Percentiles rank a stretch among this genome's conserved stretches.
Evolutionary conservation across 2,888 invertebrate genomes (phyloP).

Genomic region (Cataglyphis livida): DNA sequence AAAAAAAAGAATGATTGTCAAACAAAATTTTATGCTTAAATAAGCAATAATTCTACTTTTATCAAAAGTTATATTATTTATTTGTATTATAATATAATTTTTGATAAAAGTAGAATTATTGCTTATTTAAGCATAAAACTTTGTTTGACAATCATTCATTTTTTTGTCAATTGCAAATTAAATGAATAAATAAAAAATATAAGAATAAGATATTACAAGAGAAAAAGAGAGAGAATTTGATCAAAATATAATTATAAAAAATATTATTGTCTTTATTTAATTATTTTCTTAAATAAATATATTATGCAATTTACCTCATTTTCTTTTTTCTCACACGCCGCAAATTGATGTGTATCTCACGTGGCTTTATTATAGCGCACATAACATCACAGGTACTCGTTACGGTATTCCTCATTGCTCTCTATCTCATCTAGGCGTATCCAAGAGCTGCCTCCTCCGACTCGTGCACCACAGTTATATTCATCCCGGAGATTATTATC

Average conservation of each 20-base stretch:
- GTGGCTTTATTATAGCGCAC: conserved; percentile 25
- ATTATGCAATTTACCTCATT: conserved; percentile 15
- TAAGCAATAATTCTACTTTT: neutral
- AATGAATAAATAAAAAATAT: neutral
- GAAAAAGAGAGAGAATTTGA: neutral
- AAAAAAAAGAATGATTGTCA: neutral
- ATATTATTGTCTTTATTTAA: neutral
- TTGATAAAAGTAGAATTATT: too few relatives aligned
- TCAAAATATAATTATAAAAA: neutral
- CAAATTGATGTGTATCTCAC: conserved; percentile 37
- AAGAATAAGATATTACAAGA: neutral
- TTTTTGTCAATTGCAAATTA: neutral
- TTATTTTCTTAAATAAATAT: neutral
- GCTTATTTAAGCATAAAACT: too few relatives aligned
- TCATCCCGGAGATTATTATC: conserved; percentile 44
- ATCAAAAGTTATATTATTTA: neutral
- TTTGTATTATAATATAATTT: neutral
- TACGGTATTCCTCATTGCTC: conserved; percentile 35
- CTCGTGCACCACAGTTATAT: conserved; percentile 27
- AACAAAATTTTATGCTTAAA: neutral
- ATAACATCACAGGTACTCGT: conserved; percentile 43
- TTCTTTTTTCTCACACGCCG: neutral
- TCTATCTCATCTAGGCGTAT: conserved; percentile 35
- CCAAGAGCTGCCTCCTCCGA: conserved; percentile 18
- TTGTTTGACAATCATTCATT: too few relatives aligned